Evolutionary conservation across 2,888 invertebrate species (phyloP), one percentile per base, ranked within the genome.

Genomic region (Eupithecia dodoneata): DNA sequence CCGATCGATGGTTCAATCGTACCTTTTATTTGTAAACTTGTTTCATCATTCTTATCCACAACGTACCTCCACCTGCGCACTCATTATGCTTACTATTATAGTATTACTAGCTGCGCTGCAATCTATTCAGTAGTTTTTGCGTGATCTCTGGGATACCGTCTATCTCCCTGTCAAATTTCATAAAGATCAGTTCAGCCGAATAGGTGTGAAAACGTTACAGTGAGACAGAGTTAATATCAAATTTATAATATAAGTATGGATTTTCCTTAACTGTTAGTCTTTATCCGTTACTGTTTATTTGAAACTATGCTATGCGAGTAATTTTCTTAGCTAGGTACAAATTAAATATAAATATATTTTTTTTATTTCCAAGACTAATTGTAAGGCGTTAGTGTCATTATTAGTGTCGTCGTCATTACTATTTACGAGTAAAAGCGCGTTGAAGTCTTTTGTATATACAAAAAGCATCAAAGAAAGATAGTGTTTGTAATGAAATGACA

Each of bases 401-500:
- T 15, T 7, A 12, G n/a, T n/a, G 7, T n/a, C n/a, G 55, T 52
- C 52, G 52, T n/a, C 6, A 55, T 55, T 5, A 55, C n/a, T 7
- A 55, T 55, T n/a, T 55, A n/a, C n/a, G n/a, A n/a, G n/a, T n/a
- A 7, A 55, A n/a, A 55, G n/a, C 55, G 15, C 52, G 55, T 55
- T 55, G n/a, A 55, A 55, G 7, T 65, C 65, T 65, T 41, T 65
- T 30, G 30, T 65, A 65, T 65, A 67, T n/a, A 44, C 67, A 67
- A 67, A 41, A 2, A 41, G 9, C 55, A 59, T 59, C 55, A 59
- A 59, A 2, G 55, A 18, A 59, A 18, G n/a, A 59, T 9, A 7
- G 30, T 12, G 65, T 65, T 65, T 4, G 65, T 18, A 69, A 45
- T 67, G n/a, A n/a, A 12, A 9, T 70, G 18, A 30, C 44, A 30